A percentile compares a stretch with the other conserved stretches of the same genome.
Evolutionary conservation across 2,797 vertebrate genomes (phyloP).

Genomic region (Urocyon cinereoargenteus): DNA sequence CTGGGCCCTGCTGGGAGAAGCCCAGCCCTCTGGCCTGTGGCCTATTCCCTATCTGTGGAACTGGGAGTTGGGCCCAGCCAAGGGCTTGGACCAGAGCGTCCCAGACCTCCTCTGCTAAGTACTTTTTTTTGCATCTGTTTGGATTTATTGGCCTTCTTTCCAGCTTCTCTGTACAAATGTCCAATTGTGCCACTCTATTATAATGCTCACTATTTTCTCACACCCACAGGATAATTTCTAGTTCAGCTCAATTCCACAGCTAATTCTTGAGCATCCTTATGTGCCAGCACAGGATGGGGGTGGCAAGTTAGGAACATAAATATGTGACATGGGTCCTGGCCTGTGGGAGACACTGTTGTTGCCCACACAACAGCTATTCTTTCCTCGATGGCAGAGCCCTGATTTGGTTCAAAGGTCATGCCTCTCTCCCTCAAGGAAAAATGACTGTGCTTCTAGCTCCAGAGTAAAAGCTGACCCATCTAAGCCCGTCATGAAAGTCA

Average conservation of each 20-base stretch:
- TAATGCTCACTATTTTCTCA: slow-evolving; percentile 63
- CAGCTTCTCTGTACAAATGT: slow-evolving; percentile 64
- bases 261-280: background rate
- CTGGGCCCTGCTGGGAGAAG: slow-evolving; percentile 67
- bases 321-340: background rate
- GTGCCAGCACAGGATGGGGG: slow-evolving; percentile 60
- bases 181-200: slow-evolving; percentile 66
- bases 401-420: background rate
- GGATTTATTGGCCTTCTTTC: slow-evolving; percentile 70
- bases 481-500: background rate
- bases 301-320: background rate
- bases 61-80: slow-evolving; percentile 75
- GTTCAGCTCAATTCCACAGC: slow-evolving; percentile 52
- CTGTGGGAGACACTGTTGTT: background rate
- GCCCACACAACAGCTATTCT: background rate
- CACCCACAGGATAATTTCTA: slow-evolving; percentile 73
- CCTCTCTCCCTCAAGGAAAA: background rate
- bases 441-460: background rate
- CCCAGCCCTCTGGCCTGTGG: slow-evolving; percentile 20
- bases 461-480: background rate
- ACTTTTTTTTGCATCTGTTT: slow-evolving; percentile 75
- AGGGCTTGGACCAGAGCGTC: slow-evolving; percentile 46
- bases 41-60: slow-evolving; percentile 47
- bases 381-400: background rate
- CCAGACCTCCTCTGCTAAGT: slow-evolving; percentile 45